Percentiles rank a stretch among this genome's conserved stretches.
phyloP scores from a whole-genome alignment of 2,113 vertebrate species.

The Oplegnathus fasciatus region DNA sequence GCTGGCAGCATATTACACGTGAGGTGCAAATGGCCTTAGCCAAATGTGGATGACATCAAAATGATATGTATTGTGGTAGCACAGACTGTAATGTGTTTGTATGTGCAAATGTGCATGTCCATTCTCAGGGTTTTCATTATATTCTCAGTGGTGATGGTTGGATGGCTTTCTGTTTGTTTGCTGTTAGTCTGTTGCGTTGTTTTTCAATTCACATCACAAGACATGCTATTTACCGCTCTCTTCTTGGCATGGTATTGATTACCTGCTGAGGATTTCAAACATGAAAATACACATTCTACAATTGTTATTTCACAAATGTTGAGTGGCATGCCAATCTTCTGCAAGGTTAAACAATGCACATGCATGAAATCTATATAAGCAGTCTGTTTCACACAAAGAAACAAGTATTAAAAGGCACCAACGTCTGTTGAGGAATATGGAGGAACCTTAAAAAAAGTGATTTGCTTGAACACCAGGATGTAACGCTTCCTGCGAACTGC shows the following conservation, averaged over 20 bases:
- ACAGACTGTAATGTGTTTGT: conserved; percentile 72
- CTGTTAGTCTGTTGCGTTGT: conserved; percentile 54
- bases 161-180: conserved; percentile 66
- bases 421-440: conserved; percentile 14
- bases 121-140: conserved; percentile 65
- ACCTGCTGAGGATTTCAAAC: conserved; percentile 69
- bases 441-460: conserved; percentile 34
- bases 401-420: background rate
- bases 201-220: conserved; percentile 62
- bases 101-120: conserved; percentile 75
- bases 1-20: conserved; percentile 71
- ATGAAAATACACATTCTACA: conserved; percentile 47
- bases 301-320: conserved; percentile 51
- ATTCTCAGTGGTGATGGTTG: conserved; percentile 59
- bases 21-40: conserved; percentile 78
- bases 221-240: conserved; percentile 61
- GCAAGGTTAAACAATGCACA: conserved; percentile 27
- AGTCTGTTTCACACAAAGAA: background rate
- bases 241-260: conserved; percentile 69
- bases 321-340: conserved; percentile 44
- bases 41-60: conserved; percentile 77
- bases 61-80: conserved; percentile 71
- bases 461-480: conserved; percentile 37
- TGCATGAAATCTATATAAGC: conserved; percentile 40
- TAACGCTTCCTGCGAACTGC: conserved; percentile 34